Evolutionary conservation across 2,113 vertebrate genomes (phyloP), one percentile per base, ranked within the genome.

Genomic region (Neopipo cinnamomea): DNA sequence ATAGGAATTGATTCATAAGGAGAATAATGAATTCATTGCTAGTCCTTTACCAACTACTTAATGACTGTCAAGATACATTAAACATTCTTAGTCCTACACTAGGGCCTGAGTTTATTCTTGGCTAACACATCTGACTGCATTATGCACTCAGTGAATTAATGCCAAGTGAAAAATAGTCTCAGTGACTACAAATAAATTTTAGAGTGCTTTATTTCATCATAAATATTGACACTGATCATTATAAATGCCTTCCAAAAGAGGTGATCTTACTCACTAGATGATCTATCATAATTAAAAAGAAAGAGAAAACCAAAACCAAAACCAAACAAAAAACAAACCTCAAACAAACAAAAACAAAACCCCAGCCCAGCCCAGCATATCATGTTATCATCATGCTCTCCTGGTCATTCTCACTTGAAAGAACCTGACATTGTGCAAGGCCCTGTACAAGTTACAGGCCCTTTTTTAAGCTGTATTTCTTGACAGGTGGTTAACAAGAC

Each of bases 1-100:
- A 96, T 96, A 96, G 88, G 55, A 86, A 68, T 87, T 55, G 53
- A 58, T 91, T 94, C 86, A 88, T 88, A 95, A 91, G 78, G 55
- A 91, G 39, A 94, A 93, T 94, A 97, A 95, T 78, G n/a, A 81
- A 92, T 94, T 96, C 78, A 91, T 85, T 93, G 79, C 66, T 84
- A 94, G 28, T 81, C 52, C 76, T 95, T 94, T 95, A 94, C 66
- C 70, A 94, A 59, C 88, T 79, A 89, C 68, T 92, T 92, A 94
- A 93, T 88, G 81, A 92, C 85, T 93, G 79, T 96, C 85, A 82
- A 93, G 50, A 88, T 67, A 47, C 53, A 76, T 94, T 95, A 89
- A 97, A 95, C 88, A 94, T 95, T 78, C 88, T 93, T 71, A 93
- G 62, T 52, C 62, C 72, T 80, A 67, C 58, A 84, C 15, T 85